Evolutionary conservation across 92 coral and sea anemone genomes (phyloP).

Genomic region (Siderastrea siderea): DNA sequence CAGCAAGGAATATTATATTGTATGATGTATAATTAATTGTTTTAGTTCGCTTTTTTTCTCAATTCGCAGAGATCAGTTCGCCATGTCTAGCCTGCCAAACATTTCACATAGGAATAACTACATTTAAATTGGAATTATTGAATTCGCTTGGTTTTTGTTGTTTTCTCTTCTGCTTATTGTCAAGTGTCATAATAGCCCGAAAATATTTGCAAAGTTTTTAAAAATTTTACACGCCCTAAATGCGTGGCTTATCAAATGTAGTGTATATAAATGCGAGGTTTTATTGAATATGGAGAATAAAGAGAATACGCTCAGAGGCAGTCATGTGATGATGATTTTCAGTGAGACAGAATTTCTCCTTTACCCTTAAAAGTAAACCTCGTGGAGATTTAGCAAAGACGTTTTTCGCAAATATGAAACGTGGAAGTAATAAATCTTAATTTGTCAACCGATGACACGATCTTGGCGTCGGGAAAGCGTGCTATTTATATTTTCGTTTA

Average conservation of each 20-base stretch:
- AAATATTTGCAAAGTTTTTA: slow-evolving; percentile 42
- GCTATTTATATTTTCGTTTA: background rate
- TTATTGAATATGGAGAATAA: slow-evolving; percentile 60
- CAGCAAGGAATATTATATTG: slow-evolving; percentile 27
- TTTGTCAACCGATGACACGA: background rate
- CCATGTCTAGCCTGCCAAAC: background rate
- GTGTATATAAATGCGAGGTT: slow-evolving; percentile 76
- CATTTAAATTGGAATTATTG: slow-evolving; percentile 4
- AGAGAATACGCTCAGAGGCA: slow-evolving; percentile 22
- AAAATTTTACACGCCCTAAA: slow-evolving; percentile 58
- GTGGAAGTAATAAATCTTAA: background rate
- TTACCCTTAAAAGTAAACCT: background rate
- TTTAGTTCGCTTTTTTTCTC: slow-evolving; percentile 37
- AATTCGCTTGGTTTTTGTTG: slow-evolving; percentile 26
- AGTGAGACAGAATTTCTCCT: background rate
- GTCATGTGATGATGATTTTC: background rate
- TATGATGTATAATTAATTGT: slow-evolving; percentile 30
- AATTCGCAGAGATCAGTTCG: background rate
- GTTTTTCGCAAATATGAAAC: background rate
- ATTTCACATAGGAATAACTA: slow-evolving; percentile 26
- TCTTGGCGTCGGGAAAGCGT: background rate
- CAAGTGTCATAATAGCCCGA: slow-evolving; percentile 13
- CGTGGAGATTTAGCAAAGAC: background rate
- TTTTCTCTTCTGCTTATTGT: slow-evolving; percentile 12
- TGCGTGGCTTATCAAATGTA: slow-evolving; percentile 63